Conservation (phyloP, 2,797 vertebrate species). For the Microctenopoma stevenorrisi region DNA sequence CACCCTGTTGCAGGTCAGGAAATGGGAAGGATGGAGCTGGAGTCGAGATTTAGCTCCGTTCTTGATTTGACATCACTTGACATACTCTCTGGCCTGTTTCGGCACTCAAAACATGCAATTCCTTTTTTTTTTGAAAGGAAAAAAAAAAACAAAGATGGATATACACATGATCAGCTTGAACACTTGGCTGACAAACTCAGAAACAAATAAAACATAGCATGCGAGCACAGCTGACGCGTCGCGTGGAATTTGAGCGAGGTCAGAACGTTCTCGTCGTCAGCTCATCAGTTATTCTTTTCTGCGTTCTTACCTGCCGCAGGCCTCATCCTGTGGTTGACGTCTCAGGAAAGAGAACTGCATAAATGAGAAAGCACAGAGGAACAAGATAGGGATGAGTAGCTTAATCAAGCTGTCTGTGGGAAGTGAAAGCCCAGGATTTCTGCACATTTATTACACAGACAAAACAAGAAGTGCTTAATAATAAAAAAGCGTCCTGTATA, state of each 20-base stretch:
- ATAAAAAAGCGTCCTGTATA: not conserved
- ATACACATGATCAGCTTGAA: conserved; percentile 5
- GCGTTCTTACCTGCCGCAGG: conserved; percentile 78
- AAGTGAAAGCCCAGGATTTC: not conserved
- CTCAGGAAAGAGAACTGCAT: conserved; percentile 92
- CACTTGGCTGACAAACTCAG: conserved; percentile 1
- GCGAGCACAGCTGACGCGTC: conserved; percentile 2
- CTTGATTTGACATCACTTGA: conserved; percentile 67
- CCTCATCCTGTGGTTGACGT: conserved; percentile 89
- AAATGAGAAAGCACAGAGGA: conserved; percentile 36
- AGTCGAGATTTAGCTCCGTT: conserved; percentile 51
- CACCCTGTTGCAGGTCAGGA: conserved; percentile 54
- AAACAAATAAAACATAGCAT: conserved; percentile 20
- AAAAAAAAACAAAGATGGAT: conserved; percentile 26
- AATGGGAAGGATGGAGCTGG: conserved; percentile 49
- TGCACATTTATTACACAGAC: conserved; percentile 17
- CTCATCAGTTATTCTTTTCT: conserved; percentile 35
- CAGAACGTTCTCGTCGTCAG: conserved; percentile 19
- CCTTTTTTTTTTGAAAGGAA: conserved; percentile 3
- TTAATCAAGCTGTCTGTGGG: conserved; percentile 29
- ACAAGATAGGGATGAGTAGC: conserved; percentile 45
- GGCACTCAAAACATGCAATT: conserved; percentile 29
- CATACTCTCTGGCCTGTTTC: conserved; percentile 37
- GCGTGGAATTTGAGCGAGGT: conserved; percentile 23
- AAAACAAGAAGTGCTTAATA: not conserved